Base-by-base conservation (phyloP, 2,888 invertebrate species). In the Tuta absoluta region DNA sequence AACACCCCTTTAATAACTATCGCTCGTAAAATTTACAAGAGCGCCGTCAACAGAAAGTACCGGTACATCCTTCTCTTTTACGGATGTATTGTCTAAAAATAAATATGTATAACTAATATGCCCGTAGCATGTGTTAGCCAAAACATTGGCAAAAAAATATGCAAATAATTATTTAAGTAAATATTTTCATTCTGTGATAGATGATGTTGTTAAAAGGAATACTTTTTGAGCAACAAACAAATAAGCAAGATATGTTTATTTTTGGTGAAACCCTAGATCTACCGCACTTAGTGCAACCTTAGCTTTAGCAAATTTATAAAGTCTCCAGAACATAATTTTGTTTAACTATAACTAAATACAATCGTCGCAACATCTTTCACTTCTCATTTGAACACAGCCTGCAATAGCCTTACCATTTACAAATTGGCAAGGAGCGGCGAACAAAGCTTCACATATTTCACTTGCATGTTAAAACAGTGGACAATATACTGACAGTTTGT, bases 41-140 rank as follows among this genome's bases (percentile, higher is more conserved):
- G 69, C 66, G 72, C 73, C 77, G 75, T 78, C 79, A 81, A 80
- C 80, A 81, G 79, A 81, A 82, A 82, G 79, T 77, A 82, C 41
- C 41, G 11, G 41, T 74, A 77, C 77, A 81, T 84, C 82, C 82
- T 81, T 78, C 75, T 75, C 77, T 67, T 71, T 71, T 74, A 74
- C 84, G 78, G 82, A 82, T 79, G 82, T 81, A 78, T 79, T 81
- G 81, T 81, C 80, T 81, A 82, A 77, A 80, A 82, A 81, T 77
- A 73, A 80, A 82, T 84, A 80, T 82, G 81, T 74, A 12, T 59
- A 38, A 2, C 45, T n/a, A n/a, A n/a, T n/a, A n/a, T n/a, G n/a
- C n/a, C n/a, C n/a, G n/a, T n/a, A n/a, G n/a, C n/a, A n/a, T n/a
- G n/a, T n/a, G 28, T 28, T 28, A 28, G 28, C 5, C 28, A 4